phyloP scores from a whole-genome alignment of 2,888 invertebrate species.

The Caenorhabditis sp. region DNA sequence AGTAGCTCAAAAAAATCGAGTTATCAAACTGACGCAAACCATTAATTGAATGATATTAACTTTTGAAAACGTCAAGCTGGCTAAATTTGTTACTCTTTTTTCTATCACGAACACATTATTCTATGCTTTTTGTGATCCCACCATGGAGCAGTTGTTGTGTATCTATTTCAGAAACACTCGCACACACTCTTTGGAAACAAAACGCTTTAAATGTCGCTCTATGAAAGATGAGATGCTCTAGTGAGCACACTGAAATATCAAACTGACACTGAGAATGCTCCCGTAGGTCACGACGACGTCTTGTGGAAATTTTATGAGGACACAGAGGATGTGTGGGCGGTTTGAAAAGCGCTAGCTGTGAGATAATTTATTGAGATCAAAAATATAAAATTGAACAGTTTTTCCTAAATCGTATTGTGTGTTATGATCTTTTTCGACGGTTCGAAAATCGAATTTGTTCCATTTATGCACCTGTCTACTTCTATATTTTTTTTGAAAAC shows the following conservation, averaged over 20 bases:
- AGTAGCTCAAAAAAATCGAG: neutral
- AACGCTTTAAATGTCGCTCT: slow-evolving; percentile 48
- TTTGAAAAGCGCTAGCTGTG: neutral
- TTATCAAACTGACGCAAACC: slow-evolving; percentile 1
- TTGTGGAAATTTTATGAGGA: slow-evolving; percentile 21
- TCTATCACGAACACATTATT: neutral
- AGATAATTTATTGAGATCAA: neutral
- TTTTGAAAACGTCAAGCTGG: slow-evolving; percentile 22
- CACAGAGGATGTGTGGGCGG: slow-evolving; percentile 27
- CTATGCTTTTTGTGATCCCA: neutral
- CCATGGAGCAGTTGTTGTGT: neutral
- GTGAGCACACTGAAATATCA: slow-evolving; percentile 58
- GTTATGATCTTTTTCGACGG: neutral
- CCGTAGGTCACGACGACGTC: slow-evolving; percentile 41
- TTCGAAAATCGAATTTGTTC: neutral
- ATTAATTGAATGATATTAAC: slow-evolving; percentile 7
- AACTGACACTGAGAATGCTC: slow-evolving; percentile 55
- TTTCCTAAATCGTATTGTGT: no score
- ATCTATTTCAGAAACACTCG: neutral
- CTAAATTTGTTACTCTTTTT: slow-evolving; percentile 2
- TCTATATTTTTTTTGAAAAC: neutral
- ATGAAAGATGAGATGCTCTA: slow-evolving; percentile 60
- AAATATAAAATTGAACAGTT: no score
- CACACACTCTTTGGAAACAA: slow-evolving; percentile 24
- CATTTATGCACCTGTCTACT: neutral